Evolutionary conservation across 2,113 vertebrate genomes (phyloP), one percentile per base, ranked within the genome.

Genomic region (Suricata suricatta): DNA sequence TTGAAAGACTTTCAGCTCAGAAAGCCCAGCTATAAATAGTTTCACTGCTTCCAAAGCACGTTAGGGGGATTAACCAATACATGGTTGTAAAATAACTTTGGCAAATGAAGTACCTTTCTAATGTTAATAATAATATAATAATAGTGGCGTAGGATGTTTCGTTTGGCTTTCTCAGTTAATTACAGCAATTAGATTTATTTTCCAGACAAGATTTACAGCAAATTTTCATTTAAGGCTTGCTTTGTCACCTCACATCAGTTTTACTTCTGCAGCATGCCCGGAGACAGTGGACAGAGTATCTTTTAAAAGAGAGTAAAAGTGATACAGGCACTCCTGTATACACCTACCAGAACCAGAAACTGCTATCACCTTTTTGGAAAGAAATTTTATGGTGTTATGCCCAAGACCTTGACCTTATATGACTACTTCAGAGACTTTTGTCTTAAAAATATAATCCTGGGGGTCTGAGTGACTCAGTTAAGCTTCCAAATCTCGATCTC

Each of bases 171-270:
- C 47, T 11, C 71, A 95, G 47, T 88, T 97, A 97, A 97, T 90
- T 96, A 95, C 19, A 74, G 95, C 93, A 77, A 93, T 94, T 96
- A 92, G 57, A 93, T 97, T 97, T 90, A 96, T 90, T 97, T 97
- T 91, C 63, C 41, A 38, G 90, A 94, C 71, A 90, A 80, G 92
- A 85, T 76, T 97, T 90, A 89, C 80, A 69, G 66, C 71, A 86
- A 11, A 83, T 88, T 94, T 96, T 89, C 50, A 74, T 72, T 82
- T 60, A 85, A 88, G 81, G 44, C 29, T 89, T 38, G 7, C 90
- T 95, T 92, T 79, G 87, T 89, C 91, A 66, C 27, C 38, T 72
- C 76, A 74, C 72, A 81, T 92, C 90, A 54, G 0, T 88, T 95
- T 97, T 63, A 68, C 31, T 72, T 96, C 89, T 72, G 23, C 19